Conservation (phyloP, 2,113 vertebrate species). For the Myanophis thanlyinensis region DNA sequence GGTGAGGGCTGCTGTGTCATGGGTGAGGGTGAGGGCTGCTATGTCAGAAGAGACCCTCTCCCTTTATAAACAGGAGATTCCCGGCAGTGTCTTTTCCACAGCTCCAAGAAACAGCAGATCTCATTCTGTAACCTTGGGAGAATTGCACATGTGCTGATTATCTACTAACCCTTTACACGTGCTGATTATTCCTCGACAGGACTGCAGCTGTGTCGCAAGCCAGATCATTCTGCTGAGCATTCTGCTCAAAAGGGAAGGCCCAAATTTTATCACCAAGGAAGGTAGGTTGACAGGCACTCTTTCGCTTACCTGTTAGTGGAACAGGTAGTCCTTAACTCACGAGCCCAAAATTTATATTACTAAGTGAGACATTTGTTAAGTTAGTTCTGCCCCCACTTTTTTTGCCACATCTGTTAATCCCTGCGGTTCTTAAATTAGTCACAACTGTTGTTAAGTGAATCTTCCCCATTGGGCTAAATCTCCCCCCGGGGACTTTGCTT, state of each 20-base stretch:
- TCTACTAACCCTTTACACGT: slow-evolving; percentile 10
- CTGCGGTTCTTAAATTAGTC: too few relatives aligned
- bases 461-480: too few relatives aligned
- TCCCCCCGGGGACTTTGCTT: too few relatives aligned
- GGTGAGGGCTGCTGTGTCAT: neutral
- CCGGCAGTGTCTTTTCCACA: too few relatives aligned
- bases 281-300: slow-evolving; percentile 70
- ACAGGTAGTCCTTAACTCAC: neutral
- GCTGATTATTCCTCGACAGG: slow-evolving; percentile 67
- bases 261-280: slow-evolving; percentile 85
- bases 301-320: slow-evolving; percentile 9
- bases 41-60: neutral
- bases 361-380: too few relatives aligned
- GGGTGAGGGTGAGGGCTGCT: neutral
- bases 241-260: slow-evolving; percentile 88
- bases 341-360: too few relatives aligned
- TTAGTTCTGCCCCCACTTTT: too few relatives aligned
- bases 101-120: neutral
- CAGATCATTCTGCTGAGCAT: slow-evolving; percentile 86
- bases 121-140: slow-evolving; percentile 1
- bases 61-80: neutral
- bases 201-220: slow-evolving; percentile 86
- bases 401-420: too few relatives aligned
- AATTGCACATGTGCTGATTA: slow-evolving; percentile 11
- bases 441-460: too few relatives aligned